Evolutionary conservation across 1,140 invertebrate species (phyloP).

Genomic region (Eupristina koningsbergeri): DNA sequence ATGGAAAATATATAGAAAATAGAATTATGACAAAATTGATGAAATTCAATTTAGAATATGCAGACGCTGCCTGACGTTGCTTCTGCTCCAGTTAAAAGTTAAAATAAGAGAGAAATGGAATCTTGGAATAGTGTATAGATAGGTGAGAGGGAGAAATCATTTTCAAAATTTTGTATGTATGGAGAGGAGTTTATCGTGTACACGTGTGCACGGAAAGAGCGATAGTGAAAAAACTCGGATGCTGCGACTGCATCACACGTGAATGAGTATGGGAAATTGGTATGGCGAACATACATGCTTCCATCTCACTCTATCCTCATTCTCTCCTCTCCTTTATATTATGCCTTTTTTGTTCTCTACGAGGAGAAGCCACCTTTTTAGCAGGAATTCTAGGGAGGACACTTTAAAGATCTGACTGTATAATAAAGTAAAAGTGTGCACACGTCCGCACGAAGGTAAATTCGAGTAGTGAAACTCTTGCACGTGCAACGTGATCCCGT

Average conservation of each 20-base stretch:
- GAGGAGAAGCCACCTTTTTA: background rate
- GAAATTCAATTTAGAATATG: background rate
- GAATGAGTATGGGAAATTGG: constrained; percentile 21
- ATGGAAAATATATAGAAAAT: background rate
- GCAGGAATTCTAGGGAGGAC: background rate
- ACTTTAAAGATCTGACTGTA: background rate
- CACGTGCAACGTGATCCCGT: background rate
- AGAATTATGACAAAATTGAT: background rate
- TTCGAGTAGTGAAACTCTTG: background rate
- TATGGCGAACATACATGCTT: background rate
- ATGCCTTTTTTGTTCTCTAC: background rate
- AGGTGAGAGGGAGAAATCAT: background rate
- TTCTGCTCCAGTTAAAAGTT: background rate
- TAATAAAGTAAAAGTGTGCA: constrained; percentile 7
- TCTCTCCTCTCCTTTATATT: background rate
- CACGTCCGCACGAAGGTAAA: background rate
- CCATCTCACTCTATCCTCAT: background rate
- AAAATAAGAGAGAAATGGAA: background rate
- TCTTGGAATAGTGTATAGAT: background rate
- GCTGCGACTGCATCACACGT: background rate
- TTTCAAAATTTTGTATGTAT: constrained; percentile 9
- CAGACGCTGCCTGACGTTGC: background rate
- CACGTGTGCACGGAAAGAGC: background rate
- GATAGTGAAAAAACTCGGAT: background rate
- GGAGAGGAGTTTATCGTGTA: constrained; percentile 22